Evolutionary conservation across 1,140 invertebrate species (phyloP), one percentile per base, ranked within the genome.

Genomic region (Magallana angulata): DNA sequence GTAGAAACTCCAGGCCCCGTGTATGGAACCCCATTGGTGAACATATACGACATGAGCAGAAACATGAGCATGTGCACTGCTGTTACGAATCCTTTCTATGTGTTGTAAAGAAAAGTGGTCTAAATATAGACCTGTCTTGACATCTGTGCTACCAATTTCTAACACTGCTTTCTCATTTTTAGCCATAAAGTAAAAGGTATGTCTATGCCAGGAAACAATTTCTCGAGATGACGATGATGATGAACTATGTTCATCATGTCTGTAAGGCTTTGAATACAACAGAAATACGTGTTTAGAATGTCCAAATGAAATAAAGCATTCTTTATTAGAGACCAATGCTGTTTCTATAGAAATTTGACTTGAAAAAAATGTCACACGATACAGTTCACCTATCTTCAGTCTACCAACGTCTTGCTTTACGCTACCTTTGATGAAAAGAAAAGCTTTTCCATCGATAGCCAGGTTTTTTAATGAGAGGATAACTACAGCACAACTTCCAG

Each of bases 11-110:
- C 90, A 92, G 2, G 88, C 71, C 14, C 88, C 85, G 84, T 91
- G 90, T 24, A 92, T 82, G 60, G 91, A 91, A 24, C 88, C 87
- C 91, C 91, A 91, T 57, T 90, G 59, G 68, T 91, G 87, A 30
- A 88, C 16, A 88, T 89, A 91, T 7, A 92, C 89, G 9, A 86
- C 60, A 80, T 89, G 85, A 12, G 85, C 90, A 48, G 60, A 60
- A 1, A 90, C 82, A 30, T 89, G 76, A 11, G 14, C 36, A 12
- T 82, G 60, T 48, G 18, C 64, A 6, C 30, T 64, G 16, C 48
- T 62, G 12, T 16, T 48, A 11, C 8, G 18, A 16, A 14, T 86
- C 7, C 60, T 7, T 9, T 82, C 30, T 16, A 91, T 84, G 57
- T 90, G 11, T 88, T 90, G 76, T n/a, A 91, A 24, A 56, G 62